A percentile compares a stretch with the other conserved stretches of the same genome.
These are phyloP conservation scores for Drosophila trapezifrons DNA, from an alignment of 1,140 invertebrate species.

Conservation along the genomic window DNA sequence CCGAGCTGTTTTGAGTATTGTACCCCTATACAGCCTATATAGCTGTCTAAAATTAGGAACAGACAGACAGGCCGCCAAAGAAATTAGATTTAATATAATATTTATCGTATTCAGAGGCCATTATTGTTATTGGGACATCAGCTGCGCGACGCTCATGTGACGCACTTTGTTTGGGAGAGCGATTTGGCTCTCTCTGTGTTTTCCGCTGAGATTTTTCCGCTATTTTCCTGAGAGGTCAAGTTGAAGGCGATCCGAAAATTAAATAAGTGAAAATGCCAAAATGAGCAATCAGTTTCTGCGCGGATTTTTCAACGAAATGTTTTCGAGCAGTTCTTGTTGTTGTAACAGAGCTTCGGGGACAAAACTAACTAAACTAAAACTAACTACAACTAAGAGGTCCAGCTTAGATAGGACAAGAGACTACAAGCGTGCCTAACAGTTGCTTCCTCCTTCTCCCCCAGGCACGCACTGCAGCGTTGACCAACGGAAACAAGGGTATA, in stretches of 20 bases:
- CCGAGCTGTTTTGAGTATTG: conserved; percentile 1
- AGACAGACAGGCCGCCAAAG: conserved; percentile 19
- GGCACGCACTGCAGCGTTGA: conserved; percentile 11
- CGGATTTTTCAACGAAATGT: conserved; percentile 65
- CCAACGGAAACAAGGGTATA: neutral
- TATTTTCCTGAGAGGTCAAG: conserved; percentile 72
- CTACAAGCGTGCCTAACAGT: neutral
- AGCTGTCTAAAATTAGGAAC: conserved; percentile 32
- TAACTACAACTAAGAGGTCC: neutral
- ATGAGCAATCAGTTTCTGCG: conserved; percentile 61
- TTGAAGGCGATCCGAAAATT: conserved; percentile 64
- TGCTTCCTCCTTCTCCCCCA: conserved; percentile 1
- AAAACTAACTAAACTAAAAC: neutral
- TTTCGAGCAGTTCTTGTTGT: conserved; percentile 41
- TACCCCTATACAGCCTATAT: neutral
- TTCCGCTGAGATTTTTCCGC: conserved; percentile 18
- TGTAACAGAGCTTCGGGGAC: neutral
- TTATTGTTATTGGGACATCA: conserved; percentile 41
- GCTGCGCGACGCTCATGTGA: conserved; percentile 28
- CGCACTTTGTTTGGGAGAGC: conserved; percentile 28
- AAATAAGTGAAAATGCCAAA: conserved; percentile 47
- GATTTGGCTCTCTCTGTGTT: neutral
- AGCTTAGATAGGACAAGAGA: neutral
- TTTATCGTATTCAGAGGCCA: conserved; percentile 12
- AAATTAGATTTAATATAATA: conserved; percentile 17